These are phyloP conservation scores for Upupa epops DNA, from an alignment of 2,113 vertebrate genomes.

Conservation along the genomic window DNA sequence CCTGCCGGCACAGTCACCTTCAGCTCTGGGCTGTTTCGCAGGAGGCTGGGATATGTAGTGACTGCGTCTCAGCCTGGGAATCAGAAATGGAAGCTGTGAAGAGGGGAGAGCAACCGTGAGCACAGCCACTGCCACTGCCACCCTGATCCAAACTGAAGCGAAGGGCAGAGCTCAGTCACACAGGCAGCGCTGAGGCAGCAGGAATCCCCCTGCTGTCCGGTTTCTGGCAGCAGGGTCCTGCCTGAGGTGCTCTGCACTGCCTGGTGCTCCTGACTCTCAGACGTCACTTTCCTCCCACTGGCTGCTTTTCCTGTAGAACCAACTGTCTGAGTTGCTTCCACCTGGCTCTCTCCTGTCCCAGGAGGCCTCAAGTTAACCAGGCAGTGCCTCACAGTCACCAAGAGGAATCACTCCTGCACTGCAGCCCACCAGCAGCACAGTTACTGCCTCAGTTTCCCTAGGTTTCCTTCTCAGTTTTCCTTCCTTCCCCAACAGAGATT, in stretches of 20 bases:
- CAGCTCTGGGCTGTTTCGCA: neutral
- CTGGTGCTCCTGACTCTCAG: neutral
- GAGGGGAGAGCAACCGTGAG: neutral
- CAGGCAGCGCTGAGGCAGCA: neutral
- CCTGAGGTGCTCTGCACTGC: neutral
- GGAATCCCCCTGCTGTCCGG: neutral
- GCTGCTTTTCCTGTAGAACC: neutral
- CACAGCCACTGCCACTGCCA: no score
- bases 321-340: neutral
- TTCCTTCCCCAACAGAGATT: no score
- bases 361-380: neutral
- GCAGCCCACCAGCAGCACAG: no score
- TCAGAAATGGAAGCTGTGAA: neutral
- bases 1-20: neutral
- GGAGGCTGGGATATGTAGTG: neutral
- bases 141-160: no score
- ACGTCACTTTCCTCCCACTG: accelerated
- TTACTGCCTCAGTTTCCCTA: no score
- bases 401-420: no score
- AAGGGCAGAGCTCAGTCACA: neutral
- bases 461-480: no score
- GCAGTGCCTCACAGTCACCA: no score
- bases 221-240: neutral
- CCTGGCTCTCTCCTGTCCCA: neutral
- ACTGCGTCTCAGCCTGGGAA: neutral